Conservation (phyloP, 2,797 vertebrate species). For the Picus viridis region DNA sequence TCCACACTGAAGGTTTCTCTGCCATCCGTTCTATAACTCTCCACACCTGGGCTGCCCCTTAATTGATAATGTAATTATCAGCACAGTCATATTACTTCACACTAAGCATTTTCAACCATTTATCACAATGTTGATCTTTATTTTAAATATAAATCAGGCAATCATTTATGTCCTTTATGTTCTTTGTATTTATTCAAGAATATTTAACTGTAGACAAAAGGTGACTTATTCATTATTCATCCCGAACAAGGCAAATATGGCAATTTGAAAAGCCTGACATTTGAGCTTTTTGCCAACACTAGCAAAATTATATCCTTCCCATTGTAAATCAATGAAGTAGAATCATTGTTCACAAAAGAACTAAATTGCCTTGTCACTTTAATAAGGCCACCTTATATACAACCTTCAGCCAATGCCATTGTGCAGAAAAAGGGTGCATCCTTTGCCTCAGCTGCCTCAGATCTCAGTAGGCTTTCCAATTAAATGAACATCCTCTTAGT, state of each 20-base stretch:
- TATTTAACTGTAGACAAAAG: conserved; percentile 97
- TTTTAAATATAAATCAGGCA: conserved; percentile 89
- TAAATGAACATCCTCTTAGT: conserved; percentile 75
- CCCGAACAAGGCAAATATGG: conserved; percentile 90
- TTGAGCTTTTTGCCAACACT: conserved; percentile 93
- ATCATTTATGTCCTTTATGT: conserved; percentile 83
- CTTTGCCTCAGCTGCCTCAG: conserved; percentile 75
- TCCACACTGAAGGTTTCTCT: conserved; percentile 36
- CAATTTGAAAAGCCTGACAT: conserved; percentile 96
- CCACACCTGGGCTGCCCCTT: conserved; percentile 72
- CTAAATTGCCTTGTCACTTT: conserved; percentile 90
- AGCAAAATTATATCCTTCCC: conserved; percentile 91
- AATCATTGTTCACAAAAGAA: conserved; percentile 89
- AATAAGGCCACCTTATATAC: conserved; percentile 90
- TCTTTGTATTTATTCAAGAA: conserved; percentile 92
- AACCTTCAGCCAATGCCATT: conserved; percentile 87
- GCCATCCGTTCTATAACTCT: conserved; percentile 15
- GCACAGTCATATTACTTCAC: conserved; percentile 77
- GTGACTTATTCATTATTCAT: conserved; percentile 93
- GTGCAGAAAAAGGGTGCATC: conserved; percentile 77
- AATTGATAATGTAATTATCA: conserved; percentile 78
- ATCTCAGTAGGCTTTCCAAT: conserved; percentile 82
- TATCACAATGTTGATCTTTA: conserved; percentile 88
- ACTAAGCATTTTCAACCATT: conserved; percentile 79
- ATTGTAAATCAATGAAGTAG: conserved; percentile 93